These are phyloP conservation scores for Podarcis siculus DNA, from an alignment of 2,797 vertebrate genomes.

Conservation along the genomic window DNA sequence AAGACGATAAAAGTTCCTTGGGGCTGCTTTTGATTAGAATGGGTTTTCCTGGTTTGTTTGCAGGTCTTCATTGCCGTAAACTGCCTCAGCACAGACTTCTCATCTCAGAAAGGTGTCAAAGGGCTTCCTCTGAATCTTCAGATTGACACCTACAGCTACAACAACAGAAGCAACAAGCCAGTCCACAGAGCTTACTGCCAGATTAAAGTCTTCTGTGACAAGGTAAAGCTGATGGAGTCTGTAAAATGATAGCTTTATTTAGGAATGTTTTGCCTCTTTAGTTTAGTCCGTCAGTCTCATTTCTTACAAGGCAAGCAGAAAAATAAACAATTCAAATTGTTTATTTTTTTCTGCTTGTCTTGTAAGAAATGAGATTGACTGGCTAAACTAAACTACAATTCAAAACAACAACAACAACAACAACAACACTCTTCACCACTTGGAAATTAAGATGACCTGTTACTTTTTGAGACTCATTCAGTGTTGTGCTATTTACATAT, in stretches of 20 bases:
- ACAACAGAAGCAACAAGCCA: conserved; percentile 98
- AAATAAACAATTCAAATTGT: conserved; percentile 21
- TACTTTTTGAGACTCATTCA: background rate
- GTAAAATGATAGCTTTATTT: background rate
- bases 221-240: conserved; percentile 73
- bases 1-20: background rate
- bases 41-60: conserved; percentile 23
- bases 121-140: conserved; percentile 96
- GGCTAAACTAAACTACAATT: background rate
- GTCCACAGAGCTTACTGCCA: conserved; percentile 97
- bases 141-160: conserved; percentile 99
- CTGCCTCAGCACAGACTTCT: conserved; percentile 98
- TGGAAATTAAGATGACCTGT: conserved; percentile 9
- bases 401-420: background rate
- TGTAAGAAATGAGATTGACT: background rate
- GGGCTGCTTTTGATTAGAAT: background rate
- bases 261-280: background rate
- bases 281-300: background rate
- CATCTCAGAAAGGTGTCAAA: conserved; percentile 98
- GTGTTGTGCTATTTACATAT: background rate
- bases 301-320: background rate
- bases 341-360: background rate
- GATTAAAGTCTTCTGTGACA: conserved; percentile 99
- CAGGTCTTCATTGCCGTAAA: conserved; percentile 99
- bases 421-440: conserved; percentile 18